Evolutionary conservation across 2,797 vertebrate species (phyloP).

Genomic region (Psittacula echo): DNA sequence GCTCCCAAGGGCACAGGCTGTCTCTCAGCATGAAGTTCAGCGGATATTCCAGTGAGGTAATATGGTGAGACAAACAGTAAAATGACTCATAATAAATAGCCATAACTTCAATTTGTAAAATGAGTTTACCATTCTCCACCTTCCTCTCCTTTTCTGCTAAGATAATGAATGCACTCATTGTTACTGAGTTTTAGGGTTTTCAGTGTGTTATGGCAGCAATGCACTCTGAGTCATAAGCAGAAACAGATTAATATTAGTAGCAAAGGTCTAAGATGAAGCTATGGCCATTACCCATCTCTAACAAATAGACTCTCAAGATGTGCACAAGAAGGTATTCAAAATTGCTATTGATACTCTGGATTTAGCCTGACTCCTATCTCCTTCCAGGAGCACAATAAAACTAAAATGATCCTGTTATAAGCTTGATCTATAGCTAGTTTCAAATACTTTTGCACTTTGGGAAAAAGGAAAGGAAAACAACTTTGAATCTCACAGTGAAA

Average conservation of each 20-base stretch:
- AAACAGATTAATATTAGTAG: slow-evolving; percentile 31
- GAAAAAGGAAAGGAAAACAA: not conserved
- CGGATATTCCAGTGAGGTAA: not conserved
- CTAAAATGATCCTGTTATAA: not conserved
- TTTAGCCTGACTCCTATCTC: not conserved
- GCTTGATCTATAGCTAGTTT: not conserved
- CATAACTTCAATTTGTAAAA: not conserved
- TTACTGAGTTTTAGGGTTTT: slow-evolving; percentile 9
- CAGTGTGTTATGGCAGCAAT: slow-evolving; percentile 25
- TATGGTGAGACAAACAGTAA: not conserved
- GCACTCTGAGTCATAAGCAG: slow-evolving; percentile 28
- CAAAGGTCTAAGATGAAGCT: slow-evolving; percentile 21
- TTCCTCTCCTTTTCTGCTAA: not conserved
- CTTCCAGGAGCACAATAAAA: not conserved
- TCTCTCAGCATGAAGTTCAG: not conserved
- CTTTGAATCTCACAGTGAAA: not conserved
- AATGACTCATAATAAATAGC: not conserved
- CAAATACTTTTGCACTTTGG: not conserved
- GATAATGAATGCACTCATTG: not conserved
- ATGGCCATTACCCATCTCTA: not conserved
- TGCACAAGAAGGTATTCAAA: not conserved
- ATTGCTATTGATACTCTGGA: not conserved
- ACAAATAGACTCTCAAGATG: slow-evolving; percentile 26
- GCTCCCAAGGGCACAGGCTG: not conserved
- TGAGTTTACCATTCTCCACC: not conserved